A percentile compares a stretch with the other conserved stretches of the same genome.
Conservation (phyloP, 1,140 invertebrate species). For the Adoxophyes honmai region DNA sequence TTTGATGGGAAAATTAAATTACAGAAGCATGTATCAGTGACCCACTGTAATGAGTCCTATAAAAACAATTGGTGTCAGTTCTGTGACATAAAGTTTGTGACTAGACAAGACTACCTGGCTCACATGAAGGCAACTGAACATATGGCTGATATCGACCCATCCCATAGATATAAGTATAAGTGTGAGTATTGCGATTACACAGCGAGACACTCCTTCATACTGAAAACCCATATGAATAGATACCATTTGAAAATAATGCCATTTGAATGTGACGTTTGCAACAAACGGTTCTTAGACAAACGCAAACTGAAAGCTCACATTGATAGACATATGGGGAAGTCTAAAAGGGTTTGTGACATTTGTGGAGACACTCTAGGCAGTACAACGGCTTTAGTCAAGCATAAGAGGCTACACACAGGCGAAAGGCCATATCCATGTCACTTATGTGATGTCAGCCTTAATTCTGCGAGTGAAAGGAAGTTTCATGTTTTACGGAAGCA, state of each 20-base stretch:
- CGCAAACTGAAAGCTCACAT: constrained; percentile 7
- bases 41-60: not conserved
- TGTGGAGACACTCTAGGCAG: constrained; percentile 4
- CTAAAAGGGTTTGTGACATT: not conserved
- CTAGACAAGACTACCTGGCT: not conserved
- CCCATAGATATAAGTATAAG: not conserved
- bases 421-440: constrained; percentile 2
- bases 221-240: constrained; percentile 6
- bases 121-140: not conserved
- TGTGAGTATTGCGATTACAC: constrained; percentile 1
- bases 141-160: not conserved
- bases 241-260: constrained; percentile 8
- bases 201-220: not conserved
- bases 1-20: not conserved
- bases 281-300: constrained; percentile 4
- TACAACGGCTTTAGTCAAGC: not conserved
- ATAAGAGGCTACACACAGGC: not conserved
- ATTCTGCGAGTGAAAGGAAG: constrained; percentile 1
- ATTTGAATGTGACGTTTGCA: constrained; percentile 1
- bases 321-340: not conserved
- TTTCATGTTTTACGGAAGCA: constrained; percentile 1
- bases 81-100: not conserved
- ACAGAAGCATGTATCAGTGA: not conserved
- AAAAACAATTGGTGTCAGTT: constrained; percentile 7
- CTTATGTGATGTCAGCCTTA: constrained; percentile 2